These are phyloP conservation scores for Lepidochrysops patricia DNA, from an alignment of 2,888 invertebrate species.

Conservation along the genomic window DNA sequence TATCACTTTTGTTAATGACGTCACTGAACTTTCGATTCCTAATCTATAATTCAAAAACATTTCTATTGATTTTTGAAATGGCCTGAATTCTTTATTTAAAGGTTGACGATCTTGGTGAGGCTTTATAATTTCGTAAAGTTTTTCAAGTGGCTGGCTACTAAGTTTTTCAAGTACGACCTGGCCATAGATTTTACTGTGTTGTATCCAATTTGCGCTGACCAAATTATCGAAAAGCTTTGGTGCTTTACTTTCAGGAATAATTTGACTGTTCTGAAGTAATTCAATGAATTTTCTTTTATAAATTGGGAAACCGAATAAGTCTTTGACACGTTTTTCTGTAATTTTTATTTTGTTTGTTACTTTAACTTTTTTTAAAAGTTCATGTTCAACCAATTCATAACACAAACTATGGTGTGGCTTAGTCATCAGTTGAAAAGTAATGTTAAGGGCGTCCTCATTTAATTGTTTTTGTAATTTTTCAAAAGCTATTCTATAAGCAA, in stretches of 20 bases:
- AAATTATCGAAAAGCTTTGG: neutral
- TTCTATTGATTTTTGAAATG: slow-evolving; percentile 8
- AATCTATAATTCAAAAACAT: slow-evolving; percentile 4
- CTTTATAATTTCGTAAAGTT: neutral
- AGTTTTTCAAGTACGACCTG: neutral
- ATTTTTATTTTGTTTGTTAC: slow-evolving; percentile 1
- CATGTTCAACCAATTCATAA: slow-evolving; percentile 8
- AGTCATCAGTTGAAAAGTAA: slow-evolving; percentile 5
- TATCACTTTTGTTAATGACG: neutral
- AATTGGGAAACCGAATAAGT: neutral
- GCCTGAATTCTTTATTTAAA: neutral
- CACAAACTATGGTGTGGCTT: slow-evolving; percentile 2
- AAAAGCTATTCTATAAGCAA: slow-evolving; percentile 13
- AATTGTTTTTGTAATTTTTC: slow-evolving; percentile 7
- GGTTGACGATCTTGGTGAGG: neutral
- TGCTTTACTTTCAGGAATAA: neutral
- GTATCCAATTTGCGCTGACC: neutral
- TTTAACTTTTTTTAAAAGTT: neutral
- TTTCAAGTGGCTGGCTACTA: too few relatives aligned
- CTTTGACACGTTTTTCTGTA: neutral
- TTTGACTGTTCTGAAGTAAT: neutral
- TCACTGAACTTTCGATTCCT: slow-evolving; percentile 6
- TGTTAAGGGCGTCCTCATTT: neutral
- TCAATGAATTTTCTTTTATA: neutral
- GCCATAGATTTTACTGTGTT: neutral